These are phyloP conservation scores for Molossus molossus DNA, from an alignment of 2,797 vertebrate genomes.

Conservation along the genomic window DNA sequence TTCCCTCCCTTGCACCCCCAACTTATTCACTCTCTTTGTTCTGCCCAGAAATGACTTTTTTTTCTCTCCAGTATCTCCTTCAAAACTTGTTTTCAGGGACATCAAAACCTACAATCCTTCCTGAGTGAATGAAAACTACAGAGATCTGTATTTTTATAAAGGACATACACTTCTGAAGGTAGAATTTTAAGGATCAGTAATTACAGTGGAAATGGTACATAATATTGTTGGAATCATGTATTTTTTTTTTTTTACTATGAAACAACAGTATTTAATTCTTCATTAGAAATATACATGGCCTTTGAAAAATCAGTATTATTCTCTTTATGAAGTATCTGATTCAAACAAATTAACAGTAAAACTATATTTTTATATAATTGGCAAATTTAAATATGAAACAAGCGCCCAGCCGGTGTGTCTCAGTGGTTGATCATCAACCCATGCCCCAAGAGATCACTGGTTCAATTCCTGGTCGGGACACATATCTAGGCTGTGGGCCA, in stretches of 20 bases:
- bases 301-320: constrained; percentile 66
- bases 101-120: constrained; percentile 29
- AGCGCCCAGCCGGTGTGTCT: neutral
- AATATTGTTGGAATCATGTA: neutral
- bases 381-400: constrained; percentile 47
- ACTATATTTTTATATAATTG: constrained; percentile 27
- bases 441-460: too few species aligned
- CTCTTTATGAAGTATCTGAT: constrained; percentile 39
- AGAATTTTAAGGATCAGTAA: constrained; percentile 59
- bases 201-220: neutral
- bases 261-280: constrained; percentile 25
- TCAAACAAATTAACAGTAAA: constrained; percentile 65
- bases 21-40: constrained; percentile 34
- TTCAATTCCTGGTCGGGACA: too few species aligned
- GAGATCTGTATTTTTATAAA: constrained; percentile 57
- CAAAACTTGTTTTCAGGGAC: constrained; percentile 51
- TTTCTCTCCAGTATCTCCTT: constrained; percentile 12
- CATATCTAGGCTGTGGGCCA: too few species aligned
- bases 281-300: constrained; percentile 12
- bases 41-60: constrained; percentile 26
- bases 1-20: neutral
- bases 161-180: constrained; percentile 24
- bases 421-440: too few species aligned
- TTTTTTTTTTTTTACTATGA: constrained; percentile 11
- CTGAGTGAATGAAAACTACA: constrained; percentile 10